Percentiles rank a stretch among this genome's conserved stretches.
phyloP scores from a whole-genome alignment of 1,140 invertebrate genomes.

The Brachionus sp. region DNA sequence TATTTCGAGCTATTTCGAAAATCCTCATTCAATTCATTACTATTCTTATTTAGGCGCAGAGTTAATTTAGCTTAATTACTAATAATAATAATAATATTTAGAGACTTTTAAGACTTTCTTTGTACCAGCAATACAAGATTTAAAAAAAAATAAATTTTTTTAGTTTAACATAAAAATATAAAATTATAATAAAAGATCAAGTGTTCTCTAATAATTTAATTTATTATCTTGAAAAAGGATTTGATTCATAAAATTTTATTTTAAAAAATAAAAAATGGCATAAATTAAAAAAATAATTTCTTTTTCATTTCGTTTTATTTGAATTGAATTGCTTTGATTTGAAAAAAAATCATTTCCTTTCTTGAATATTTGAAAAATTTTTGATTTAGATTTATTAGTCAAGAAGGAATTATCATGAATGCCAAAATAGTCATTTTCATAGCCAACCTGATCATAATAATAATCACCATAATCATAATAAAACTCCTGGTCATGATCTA shows the following conservation, averaged over 20 bases:
- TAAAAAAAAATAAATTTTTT: too few species aligned
- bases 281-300: background rate
- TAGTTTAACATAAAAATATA: too few species aligned
- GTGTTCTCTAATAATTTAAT: too few species aligned
- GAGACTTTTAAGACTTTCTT: too few species aligned
- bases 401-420: background rate
- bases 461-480: background rate
- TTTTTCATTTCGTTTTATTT: background rate
- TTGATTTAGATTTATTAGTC: background rate
- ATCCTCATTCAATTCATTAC: too few species aligned
- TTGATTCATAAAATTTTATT: background rate
- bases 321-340: background rate
- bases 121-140: too few species aligned
- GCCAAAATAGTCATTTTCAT: background rate
- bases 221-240: too few species aligned
- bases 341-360: background rate
- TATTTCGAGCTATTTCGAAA: too few species aligned
- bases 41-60: too few species aligned
- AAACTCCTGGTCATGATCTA: background rate
- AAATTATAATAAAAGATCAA: too few species aligned
- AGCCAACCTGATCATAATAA: background rate
- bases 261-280: background rate
- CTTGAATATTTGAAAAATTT: background rate
- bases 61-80: too few species aligned
- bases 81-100: too few species aligned